Evolutionary conservation across 2,888 invertebrate species (phyloP).

Genomic region (Diaphora mendica): DNA sequence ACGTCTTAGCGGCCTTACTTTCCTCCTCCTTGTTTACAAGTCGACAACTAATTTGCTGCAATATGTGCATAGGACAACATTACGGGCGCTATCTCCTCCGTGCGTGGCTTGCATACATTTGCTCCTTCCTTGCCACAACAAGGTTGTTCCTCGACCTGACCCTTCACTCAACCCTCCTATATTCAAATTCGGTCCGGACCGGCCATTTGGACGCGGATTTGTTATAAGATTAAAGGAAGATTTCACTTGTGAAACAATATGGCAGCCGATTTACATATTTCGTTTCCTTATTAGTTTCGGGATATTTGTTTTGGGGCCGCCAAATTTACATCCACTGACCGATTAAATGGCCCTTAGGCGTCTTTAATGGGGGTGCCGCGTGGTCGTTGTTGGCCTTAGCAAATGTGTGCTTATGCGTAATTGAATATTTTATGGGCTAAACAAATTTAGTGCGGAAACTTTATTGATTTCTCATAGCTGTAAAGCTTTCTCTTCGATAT

Average conservation of each 20-base stretch:
- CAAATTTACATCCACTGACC: constrained; percentile 87
- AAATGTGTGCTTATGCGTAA: constrained; percentile 86
- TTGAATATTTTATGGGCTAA: constrained; percentile 85
- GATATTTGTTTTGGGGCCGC: constrained; percentile 86
- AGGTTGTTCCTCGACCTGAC: constrained; percentile 73
- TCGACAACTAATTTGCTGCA: constrained; percentile 87
- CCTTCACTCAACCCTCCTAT: constrained; percentile 81
- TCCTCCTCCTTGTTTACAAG: constrained; percentile 84
- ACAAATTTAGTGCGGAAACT: constrained; percentile 78
- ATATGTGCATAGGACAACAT: constrained; percentile 87
- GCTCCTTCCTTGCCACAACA: constrained; percentile 76
- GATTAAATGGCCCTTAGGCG: constrained; percentile 87
- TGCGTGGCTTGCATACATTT: constrained; percentile 86
- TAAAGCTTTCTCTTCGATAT: constrained; percentile 47
- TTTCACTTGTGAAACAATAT: constrained; percentile 87
- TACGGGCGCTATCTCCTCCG: constrained; percentile 83
- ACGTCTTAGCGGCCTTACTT: constrained; percentile 84
- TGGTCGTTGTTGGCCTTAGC: constrained; percentile 85
- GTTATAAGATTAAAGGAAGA: constrained; percentile 88
- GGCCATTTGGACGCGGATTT: constrained; percentile 87
- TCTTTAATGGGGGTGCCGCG: constrained; percentile 87
- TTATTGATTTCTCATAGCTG: constrained; percentile 74
- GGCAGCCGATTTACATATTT: constrained; percentile 86
- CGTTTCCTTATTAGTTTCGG: constrained; percentile 87
- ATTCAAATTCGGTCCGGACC: constrained; percentile 83